These are phyloP conservation scores for Melanotaenia nigrans DNA, from an alignment of 2,797 vertebrate species.

Conservation along the genomic window DNA sequence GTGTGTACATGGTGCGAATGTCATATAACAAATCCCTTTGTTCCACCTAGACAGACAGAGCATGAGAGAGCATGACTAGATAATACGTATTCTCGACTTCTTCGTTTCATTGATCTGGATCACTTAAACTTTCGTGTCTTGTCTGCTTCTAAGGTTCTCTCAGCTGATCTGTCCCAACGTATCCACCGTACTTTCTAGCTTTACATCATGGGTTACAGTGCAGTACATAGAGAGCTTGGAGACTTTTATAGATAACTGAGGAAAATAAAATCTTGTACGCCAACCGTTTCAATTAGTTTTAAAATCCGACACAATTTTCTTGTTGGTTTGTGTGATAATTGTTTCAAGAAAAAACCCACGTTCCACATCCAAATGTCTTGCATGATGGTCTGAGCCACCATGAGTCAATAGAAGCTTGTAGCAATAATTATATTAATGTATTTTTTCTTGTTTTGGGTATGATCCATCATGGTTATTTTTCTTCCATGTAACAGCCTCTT, in stretches of 20 bases:
- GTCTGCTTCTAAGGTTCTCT: slow-evolving; percentile 18
- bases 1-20: slow-evolving; percentile 15
- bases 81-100: slow-evolving; percentile 11
- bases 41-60: slow-evolving; percentile 11
- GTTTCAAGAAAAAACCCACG: neutral
- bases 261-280: neutral
- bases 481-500: too few species aligned
- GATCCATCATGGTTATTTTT: too few species aligned
- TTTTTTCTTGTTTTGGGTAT: neutral
- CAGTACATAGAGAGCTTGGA: neutral
- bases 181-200: neutral
- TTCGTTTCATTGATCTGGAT: slow-evolving; percentile 23
- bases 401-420: too few species aligned
- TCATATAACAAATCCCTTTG: slow-evolving; percentile 24
- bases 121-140: slow-evolving; percentile 6
- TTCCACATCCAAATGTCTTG: too few species aligned
- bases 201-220: neutral
- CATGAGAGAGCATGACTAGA: neutral
- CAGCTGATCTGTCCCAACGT: slow-evolving; percentile 22
- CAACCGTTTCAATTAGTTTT: slow-evolving; percentile 18
- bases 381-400: too few species aligned
- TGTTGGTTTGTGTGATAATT: slow-evolving; percentile 22
- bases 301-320: neutral
- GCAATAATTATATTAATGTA: neutral
- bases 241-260: neutral